These are phyloP conservation scores for Heterodera filipjevi DNA, from an alignment of 2,888 invertebrate species.

Conservation along the genomic window DNA sequence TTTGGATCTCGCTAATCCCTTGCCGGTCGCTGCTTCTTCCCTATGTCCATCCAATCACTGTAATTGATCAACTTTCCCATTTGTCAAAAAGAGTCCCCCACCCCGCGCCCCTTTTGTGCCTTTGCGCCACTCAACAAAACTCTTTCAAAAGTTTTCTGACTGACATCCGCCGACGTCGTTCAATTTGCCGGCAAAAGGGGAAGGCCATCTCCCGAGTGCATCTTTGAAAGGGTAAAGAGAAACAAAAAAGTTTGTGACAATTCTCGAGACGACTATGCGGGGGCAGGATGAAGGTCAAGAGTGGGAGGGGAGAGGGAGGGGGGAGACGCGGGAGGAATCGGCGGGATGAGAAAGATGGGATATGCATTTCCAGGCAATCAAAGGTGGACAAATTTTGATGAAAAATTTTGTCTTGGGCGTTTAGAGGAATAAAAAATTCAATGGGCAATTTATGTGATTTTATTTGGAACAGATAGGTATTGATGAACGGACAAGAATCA, in stretches of 20 bases:
- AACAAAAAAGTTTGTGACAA: neutral
- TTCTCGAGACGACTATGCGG: neutral
- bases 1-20: neutral
- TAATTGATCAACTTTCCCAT: conserved; percentile 4
- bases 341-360: neutral
- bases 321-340: neutral
- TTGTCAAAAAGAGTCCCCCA: neutral
- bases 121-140: conserved; percentile 1
- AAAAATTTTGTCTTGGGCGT: too few species aligned
- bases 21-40: neutral
- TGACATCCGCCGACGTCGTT: neutral
- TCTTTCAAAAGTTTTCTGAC: neutral
- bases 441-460: too few species aligned
- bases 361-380: neutral
- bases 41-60: neutral
- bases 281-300: neutral
- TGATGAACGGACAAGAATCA: too few species aligned
- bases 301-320: neutral
- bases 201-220: conserved; percentile 6
- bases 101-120: neutral
- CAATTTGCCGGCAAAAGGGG: conserved; percentile 7
- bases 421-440: too few species aligned
- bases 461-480: too few species aligned
- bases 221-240: neutral
- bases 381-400: too few species aligned